Conservation (phyloP, 2,797 vertebrate genomes). For the Sarcophilus harrisii region DNA sequence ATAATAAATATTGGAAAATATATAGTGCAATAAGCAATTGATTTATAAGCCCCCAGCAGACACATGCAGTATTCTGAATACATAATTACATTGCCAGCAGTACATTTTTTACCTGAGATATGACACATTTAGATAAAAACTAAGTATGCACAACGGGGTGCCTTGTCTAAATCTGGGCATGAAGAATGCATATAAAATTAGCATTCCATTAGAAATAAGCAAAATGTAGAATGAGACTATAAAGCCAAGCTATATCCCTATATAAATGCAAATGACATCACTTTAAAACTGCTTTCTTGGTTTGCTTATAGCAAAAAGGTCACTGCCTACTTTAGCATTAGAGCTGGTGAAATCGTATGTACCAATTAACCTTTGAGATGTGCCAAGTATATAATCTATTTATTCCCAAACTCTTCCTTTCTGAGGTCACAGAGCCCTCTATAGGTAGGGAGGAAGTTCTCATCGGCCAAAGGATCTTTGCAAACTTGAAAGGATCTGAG, state of each 20-base stretch:
- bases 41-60: constrained; percentile 80
- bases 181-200: constrained; percentile 81
- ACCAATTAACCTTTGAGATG: constrained; percentile 1
- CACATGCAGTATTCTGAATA: constrained; percentile 75
- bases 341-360: constrained; percentile 4
- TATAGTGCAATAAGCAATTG: constrained; percentile 80
- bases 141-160: constrained; percentile 69
- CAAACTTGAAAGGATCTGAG: background rate
- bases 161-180: constrained; percentile 75
- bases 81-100: constrained; percentile 78
- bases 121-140: constrained; percentile 72
- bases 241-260: constrained; percentile 65
- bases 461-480: background rate
- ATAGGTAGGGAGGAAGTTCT: background rate
- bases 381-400: background rate
- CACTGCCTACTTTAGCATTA: background rate
- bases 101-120: constrained; percentile 77
- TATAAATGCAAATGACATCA: constrained; percentile 71
- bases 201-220: constrained; percentile 75
- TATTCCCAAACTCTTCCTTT: constrained; percentile 6
- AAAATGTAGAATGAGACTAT: constrained; percentile 66
- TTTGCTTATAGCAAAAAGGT: background rate
- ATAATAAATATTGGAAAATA: constrained; percentile 81
- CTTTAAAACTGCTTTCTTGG: constrained; percentile 51
- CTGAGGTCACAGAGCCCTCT: constrained; percentile 1